Evolutionary conservation across 2,888 invertebrate genomes (phyloP), one percentile per base, ranked within the genome.

Genomic region (Leptothorax acervorum): DNA sequence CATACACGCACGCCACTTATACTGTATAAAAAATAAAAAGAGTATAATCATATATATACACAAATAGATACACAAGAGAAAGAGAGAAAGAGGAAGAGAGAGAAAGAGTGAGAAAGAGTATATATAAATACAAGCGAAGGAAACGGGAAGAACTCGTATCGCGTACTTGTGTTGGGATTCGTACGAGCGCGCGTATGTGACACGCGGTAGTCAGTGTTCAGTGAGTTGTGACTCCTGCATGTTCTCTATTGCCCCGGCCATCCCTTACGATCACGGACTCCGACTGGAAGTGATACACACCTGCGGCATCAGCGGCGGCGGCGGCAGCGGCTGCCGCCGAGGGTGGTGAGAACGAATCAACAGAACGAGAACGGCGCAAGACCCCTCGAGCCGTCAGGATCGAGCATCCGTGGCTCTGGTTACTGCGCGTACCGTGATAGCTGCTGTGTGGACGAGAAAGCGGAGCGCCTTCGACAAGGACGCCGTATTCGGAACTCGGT

Each of bases 251-350:
- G 62, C 81, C 82, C 51, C 87, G 39, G 35, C 55, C 23, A 65
- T 48, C 28, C 63, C 62, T 74, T 84, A 75, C 48, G 31, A 48
- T 86, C 84, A 42, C 55, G 28, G 86, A 68, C 28, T 23, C 28
- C 68, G 82, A 85, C 65, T 81, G 86, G 78, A 79, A 86, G 23
- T 78, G 57, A 60, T 82, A 83, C 84, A 84, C 85, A 88, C 90
- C 66, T 68, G 85, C 83, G 84, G 88, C 82, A 70, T 55, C 68
- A 85, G 87, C 90, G 85, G 87, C 89, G 88, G 89, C 89, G 88
- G 81, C 81, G 86, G 89, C 89, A 89, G 81, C 81, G 86, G 89
- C 90, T 89, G 89, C 90, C 88, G 89, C 89, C 86, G 90, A 89
- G 57, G 84, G 82, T 87, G 87, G 83, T 78, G 82, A 83, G 53